Conservation (phyloP, 1,140 invertebrate genomes). For the Protaetia brevitarsis region DNA sequence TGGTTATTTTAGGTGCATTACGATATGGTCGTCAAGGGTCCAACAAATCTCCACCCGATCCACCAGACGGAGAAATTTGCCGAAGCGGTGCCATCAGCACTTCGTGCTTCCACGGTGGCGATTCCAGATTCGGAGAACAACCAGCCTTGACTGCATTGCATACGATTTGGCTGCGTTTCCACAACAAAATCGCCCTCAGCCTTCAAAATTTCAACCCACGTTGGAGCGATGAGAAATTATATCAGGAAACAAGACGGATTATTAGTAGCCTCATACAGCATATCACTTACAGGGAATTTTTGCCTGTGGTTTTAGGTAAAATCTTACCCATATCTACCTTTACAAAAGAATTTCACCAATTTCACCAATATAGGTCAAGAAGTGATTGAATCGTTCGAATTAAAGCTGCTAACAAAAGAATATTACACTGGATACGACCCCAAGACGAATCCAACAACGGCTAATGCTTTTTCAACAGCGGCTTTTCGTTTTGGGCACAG, state of each 20-base stretch:
- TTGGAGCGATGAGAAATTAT: slow-evolving; percentile 84
- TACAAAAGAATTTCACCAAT: neutral
- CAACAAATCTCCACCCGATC: slow-evolving; percentile 42
- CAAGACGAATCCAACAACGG: slow-evolving; percentile 78
- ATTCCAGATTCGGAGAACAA: slow-evolving; percentile 80
- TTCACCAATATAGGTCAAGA: slow-evolving; percentile 53
- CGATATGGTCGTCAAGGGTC: slow-evolving; percentile 58
- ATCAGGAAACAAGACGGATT: slow-evolving; percentile 83
- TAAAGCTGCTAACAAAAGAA: slow-evolving; percentile 61
- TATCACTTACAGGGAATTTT: slow-evolving; percentile 83
- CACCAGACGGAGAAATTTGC: slow-evolving; percentile 57
- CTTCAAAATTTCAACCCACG: slow-evolving; percentile 75
- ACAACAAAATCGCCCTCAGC: slow-evolving; percentile 82
- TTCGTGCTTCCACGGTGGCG: slow-evolving; percentile 72
- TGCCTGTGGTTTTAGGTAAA: slow-evolving; percentile 77
- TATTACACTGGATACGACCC: slow-evolving; percentile 74
- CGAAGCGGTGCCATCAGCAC: slow-evolving; percentile 63
- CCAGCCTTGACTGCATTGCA: slow-evolving; percentile 84
- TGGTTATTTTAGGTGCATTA: slow-evolving; percentile 54
- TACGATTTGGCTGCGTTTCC: slow-evolving; percentile 83
- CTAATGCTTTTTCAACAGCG: slow-evolving; percentile 90
- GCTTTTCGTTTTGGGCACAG: slow-evolving; percentile 97
- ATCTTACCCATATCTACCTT: neutral
- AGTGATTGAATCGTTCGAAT: slow-evolving; percentile 68
- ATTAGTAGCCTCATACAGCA: slow-evolving; percentile 81